These are phyloP conservation scores for Euura lappo DNA, from an alignment of 1,140 invertebrate species.

Conservation along the genomic window DNA sequence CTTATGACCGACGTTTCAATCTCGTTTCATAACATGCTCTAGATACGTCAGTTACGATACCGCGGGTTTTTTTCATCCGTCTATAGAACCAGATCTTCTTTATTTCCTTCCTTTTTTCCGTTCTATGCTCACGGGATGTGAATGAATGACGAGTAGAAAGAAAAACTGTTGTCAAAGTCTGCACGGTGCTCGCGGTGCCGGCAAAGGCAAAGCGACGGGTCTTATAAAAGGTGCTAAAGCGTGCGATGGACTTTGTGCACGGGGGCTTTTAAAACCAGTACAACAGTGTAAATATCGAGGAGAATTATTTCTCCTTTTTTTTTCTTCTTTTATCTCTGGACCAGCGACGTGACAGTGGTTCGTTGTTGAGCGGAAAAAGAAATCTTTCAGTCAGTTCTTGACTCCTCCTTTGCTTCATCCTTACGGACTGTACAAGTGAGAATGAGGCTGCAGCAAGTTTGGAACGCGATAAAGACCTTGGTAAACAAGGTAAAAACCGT, in stretches of 20 bases:
- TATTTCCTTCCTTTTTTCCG: background rate
- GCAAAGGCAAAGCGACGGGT: background rate
- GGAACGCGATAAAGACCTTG: too few species aligned
- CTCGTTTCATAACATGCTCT: background rate
- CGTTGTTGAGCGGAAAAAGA: too few species aligned
- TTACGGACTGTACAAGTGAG: too few species aligned
- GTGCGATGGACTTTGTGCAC: background rate
- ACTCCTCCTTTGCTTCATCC: too few species aligned
- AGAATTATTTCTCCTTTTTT: too few species aligned
- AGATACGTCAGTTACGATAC: background rate
- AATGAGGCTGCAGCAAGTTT: too few species aligned
- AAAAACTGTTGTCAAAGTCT: background rate
- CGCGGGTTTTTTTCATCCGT: too few species aligned
- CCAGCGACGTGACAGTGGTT: too few species aligned
- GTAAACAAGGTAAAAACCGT: too few species aligned
- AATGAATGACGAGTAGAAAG: background rate
- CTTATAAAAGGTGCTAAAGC: slow-evolving; percentile 1
- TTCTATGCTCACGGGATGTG: background rate
- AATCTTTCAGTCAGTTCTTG: too few species aligned
- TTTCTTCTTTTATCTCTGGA: too few species aligned
- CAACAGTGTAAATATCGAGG: background rate
- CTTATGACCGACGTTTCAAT: background rate
- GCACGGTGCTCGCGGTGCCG: background rate
- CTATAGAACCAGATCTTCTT: too few species aligned
- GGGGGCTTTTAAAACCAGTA: background rate